phyloP scores from a whole-genome alignment of 2,888 invertebrate genomes.

The Zootermopsis nevadensis region DNA sequence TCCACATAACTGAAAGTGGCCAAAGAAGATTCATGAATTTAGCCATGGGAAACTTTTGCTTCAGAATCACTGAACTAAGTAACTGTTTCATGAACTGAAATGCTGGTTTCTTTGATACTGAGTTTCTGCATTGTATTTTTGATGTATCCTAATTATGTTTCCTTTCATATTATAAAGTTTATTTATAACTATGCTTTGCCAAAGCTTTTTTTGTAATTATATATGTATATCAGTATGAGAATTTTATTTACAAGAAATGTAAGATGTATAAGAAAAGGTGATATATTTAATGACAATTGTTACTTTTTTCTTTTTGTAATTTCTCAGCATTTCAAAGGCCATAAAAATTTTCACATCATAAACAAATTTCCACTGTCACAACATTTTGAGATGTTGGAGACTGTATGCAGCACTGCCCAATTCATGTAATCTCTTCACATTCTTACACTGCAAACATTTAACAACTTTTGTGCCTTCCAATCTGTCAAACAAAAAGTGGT shows the following conservation, averaged over 20 bases:
- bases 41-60: too few species aligned
- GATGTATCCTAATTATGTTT: not conserved
- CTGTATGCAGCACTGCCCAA: not conserved
- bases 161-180: not conserved
- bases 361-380: not conserved
- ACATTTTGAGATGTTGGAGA: not conserved
- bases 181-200: slow-evolving; percentile 5
- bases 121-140: not conserved
- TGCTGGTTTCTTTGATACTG: not conserved
- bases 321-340: slow-evolving; percentile 30
- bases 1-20: too few species aligned
- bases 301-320: not conserved
- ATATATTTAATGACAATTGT: not conserved
- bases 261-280: slow-evolving; percentile 1
- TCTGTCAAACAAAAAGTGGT: slow-evolving; percentile 15
- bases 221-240: not conserved
- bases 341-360: not conserved
- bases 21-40: too few species aligned
- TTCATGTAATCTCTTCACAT: not conserved
- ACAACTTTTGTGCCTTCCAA: slow-evolving; percentile 28
- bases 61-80: too few species aligned
- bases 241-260: not conserved
- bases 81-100: not conserved
- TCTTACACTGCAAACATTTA: slow-evolving; percentile 2
- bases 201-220: not conserved